Evolutionary conservation across 2,797 vertebrate genomes (phyloP), one percentile per base, ranked within the genome.

Genomic region (Chaenodraco wilsoni): DNA sequence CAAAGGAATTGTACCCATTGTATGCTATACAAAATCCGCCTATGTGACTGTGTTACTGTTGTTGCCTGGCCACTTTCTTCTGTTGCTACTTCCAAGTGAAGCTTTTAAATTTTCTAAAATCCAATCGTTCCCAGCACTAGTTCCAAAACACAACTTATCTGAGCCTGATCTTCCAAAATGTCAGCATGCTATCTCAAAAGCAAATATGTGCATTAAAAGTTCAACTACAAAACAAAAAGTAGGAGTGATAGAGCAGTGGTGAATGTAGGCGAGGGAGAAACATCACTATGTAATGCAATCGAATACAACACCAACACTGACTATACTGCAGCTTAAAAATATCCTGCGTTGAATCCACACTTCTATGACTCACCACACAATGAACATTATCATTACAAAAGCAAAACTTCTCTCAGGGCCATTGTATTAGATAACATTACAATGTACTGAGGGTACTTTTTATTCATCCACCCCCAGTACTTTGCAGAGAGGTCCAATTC

Each of bases 231-330:
- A 48, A 41, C 5, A 37, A 59, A 78, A 69, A 61, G 55, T 49
- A 33, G 65, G 81, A 5, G 44, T 51, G 46, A 56, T 51, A 76
- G 62, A 81, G 49, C 10, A 15, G 5, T 23, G 62, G 57, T 70
- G 54, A 57, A 79, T 43, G 80, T 71, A 67, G 73, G 76, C 27
- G 21, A 74, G 9, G 52, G 33, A 79, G 46, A 81, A 56, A 69
- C 68, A 45, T 77, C 41, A 8, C 48, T 45, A 21, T 63, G 6
- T 40, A 67, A 68, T 73, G 44, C 40, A 70, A 71, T 58, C 23
- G 50, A 64, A 76, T 56, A 77, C 37, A 74, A 55, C n/a, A 58
- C 54, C 16, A 69, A 65, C 67, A 60, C 52, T 61, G 62, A 64
- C 9, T 37, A 51, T 58, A 52, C 16, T 61, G 57, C 54, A 17